phyloP scores from a whole-genome alignment of 1,140 invertebrate species.

The Saxidomus purpurata region DNA sequence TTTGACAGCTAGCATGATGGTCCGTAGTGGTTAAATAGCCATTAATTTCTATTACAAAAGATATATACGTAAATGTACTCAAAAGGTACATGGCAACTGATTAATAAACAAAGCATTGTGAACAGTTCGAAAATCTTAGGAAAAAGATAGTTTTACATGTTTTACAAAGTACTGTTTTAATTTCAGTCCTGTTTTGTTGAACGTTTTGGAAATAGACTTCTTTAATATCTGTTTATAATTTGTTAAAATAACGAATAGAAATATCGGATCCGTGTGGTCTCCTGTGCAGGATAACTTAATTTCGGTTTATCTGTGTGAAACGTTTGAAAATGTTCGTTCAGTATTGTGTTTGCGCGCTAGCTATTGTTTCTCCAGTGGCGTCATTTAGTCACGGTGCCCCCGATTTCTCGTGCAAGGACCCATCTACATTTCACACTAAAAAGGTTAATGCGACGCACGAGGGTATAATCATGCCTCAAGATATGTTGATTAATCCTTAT shows the following conservation, averaged over 20 bases:
- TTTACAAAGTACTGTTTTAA: too few species aligned
- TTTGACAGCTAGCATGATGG: background rate
- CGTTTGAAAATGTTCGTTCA: background rate
- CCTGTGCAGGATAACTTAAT: too few species aligned
- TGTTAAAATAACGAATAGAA: too few species aligned
- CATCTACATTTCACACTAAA: conserved; percentile 57
- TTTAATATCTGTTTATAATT: too few species aligned
- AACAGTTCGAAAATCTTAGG: too few species aligned
- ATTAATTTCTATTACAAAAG: background rate
- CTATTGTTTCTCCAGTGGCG: background rate
- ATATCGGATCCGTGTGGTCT: too few species aligned
- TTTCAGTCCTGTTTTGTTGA: too few species aligned
- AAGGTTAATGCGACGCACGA: conserved; percentile 53
- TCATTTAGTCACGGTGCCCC: conserved; percentile 58
- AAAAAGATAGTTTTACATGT: too few species aligned
- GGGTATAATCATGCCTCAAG: conserved; percentile 57
- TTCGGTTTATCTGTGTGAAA: too few species aligned
- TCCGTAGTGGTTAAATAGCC: background rate
- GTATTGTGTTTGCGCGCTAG: background rate
- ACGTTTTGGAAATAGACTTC: too few species aligned
- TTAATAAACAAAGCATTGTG: too few species aligned
- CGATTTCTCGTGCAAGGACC: conserved; percentile 58
- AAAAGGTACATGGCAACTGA: too few species aligned
- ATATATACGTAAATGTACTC: background rate
- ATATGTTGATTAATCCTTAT: conserved; percentile 30